Evolutionary conservation across 2,113 vertebrate species (phyloP).

Genomic region (Pomatostomus ruficeps): DNA sequence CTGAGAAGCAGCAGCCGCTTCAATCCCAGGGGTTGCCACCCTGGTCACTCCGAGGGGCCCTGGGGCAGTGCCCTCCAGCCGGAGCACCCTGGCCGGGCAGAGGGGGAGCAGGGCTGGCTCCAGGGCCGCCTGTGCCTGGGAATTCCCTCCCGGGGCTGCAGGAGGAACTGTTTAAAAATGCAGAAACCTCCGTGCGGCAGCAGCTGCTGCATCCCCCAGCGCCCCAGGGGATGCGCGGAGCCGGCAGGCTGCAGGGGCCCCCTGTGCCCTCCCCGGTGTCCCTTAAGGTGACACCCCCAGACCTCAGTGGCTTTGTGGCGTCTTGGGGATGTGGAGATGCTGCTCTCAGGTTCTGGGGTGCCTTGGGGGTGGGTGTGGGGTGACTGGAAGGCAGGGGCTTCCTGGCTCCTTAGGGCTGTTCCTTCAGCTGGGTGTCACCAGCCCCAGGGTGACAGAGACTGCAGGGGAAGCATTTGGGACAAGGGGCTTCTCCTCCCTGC

Average conservation of each 20-base stretch:
- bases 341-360: neutral
- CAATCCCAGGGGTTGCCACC: neutral
- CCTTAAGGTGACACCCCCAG: neutral
- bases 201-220: neutral
- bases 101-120: neutral
- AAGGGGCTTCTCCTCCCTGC: neutral
- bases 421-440: neutral
- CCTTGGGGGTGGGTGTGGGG: neutral
- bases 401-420: neutral
- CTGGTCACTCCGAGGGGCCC: rapidly evolving
- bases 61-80: too few relatives aligned
- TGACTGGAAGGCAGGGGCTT: neutral
- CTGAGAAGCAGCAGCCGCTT: neutral
- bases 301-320: neutral
- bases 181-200: neutral
- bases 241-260: neutral
- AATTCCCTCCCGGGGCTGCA: neutral
- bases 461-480: neutral
- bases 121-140: neutral
- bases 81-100: neutral
- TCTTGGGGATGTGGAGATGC: neutral
- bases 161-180: neutral
- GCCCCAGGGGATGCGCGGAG: neutral
- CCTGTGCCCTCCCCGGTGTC: neutral
- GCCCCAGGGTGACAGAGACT: neutral